Conservation (phyloP, 1,140 invertebrate species). For the Papilio machaon region DNA sequence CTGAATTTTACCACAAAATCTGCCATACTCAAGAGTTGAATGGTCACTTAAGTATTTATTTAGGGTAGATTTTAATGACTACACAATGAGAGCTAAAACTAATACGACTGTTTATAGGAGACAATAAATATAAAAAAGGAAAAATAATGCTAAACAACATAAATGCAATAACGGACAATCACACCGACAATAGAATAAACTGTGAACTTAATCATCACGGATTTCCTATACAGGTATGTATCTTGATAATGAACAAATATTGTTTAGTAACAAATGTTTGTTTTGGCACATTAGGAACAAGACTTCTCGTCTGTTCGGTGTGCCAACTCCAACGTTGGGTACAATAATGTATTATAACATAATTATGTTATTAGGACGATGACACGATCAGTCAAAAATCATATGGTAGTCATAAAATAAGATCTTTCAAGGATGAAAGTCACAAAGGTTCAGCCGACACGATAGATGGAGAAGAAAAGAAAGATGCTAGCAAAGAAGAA, state of each 20-base stretch:
- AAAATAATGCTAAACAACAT: conserved; percentile 88
- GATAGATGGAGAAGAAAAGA: conserved; percentile 93
- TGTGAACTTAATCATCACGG: conserved; percentile 88
- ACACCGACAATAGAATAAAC: conserved; percentile 89
- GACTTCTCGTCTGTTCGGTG: not conserved
- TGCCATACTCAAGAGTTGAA: not conserved
- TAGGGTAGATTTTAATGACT: not conserved
- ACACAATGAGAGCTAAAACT: not conserved
- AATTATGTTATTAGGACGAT: conserved; percentile 81
- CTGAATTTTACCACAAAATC: not conserved
- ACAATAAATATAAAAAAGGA: conserved; percentile 88
- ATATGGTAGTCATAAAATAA: conserved; percentile 95
- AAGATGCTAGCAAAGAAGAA: conserved; percentile 95
- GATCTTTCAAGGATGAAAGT: conserved; percentile 93
- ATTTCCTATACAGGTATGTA: conserved; percentile 82
- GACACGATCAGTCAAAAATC: conserved; percentile 94
- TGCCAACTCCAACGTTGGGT: not conserved
- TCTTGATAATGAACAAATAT: not conserved
- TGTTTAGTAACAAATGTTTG: not conserved
- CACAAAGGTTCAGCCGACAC: conserved; percentile 93
- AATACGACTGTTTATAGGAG: conserved; percentile 78
- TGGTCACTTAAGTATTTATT: not conserved
- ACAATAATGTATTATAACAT: not conserved
- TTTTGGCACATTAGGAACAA: not conserved
- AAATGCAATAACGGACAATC: conserved; percentile 86